These are phyloP conservation scores for Collichthys lucidus DNA, from an alignment of 2,113 vertebrate genomes.

Conservation along the genomic window DNA sequence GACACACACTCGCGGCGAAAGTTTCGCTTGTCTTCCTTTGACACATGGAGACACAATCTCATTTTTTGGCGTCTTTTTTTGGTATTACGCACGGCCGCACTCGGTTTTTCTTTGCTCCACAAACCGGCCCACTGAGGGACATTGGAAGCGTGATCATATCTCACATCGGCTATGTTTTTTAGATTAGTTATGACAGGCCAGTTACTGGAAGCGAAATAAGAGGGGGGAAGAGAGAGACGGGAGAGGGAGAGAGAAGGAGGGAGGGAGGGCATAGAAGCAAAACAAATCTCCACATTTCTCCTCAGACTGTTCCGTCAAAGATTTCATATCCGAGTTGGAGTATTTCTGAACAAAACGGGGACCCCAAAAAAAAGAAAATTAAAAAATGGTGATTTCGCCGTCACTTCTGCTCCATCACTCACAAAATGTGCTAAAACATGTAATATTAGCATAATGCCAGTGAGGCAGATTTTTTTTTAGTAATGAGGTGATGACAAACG, in stretches of 20 bases:
- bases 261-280: constrained; percentile 61
- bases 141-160: constrained; percentile 64
- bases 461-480: constrained; percentile 42
- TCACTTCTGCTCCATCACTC: background rate
- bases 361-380: background rate
- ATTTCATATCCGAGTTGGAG: background rate
- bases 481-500: constrained; percentile 61
- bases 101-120: constrained; percentile 44
- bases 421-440: constrained; percentile 25
- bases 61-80: constrained; percentile 64
- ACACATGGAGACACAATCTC: constrained; percentile 41
- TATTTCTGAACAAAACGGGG: constrained; percentile 9
- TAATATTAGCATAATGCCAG: constrained; percentile 43
- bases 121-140: constrained; percentile 53
- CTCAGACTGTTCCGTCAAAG: no score
- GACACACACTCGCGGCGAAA: constrained; percentile 80
- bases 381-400: background rate
- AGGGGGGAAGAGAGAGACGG: constrained; percentile 18
- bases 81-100: constrained; percentile 68
- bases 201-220: constrained; percentile 72
- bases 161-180: constrained; percentile 70
- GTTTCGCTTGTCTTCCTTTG: constrained; percentile 62
- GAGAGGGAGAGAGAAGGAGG: no score
- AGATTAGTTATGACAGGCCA: constrained; percentile 80
- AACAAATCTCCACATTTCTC: constrained; percentile 67